phyloP scores from a whole-genome alignment of 2,113 vertebrate species.

The Hystrix cristata region DNA sequence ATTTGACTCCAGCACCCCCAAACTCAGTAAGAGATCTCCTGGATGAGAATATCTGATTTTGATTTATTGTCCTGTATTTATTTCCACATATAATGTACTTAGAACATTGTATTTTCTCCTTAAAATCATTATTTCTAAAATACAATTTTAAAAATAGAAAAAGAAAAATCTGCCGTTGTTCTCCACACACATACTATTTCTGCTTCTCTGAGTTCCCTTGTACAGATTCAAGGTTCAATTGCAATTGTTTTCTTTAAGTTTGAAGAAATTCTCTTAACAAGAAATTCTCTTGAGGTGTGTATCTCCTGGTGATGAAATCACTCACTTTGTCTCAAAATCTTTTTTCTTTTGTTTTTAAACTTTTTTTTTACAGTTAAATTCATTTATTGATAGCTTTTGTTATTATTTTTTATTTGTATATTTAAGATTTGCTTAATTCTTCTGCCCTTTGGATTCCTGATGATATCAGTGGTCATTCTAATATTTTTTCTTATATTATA shows the following conservation, averaged over 20 bases:
- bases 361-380: not conserved
- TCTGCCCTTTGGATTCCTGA: not conserved
- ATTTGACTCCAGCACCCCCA: too few species aligned
- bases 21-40: too few species aligned
- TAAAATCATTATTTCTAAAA: not conserved
- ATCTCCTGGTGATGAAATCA: not conserved
- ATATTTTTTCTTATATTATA: not conserved
- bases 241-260: not conserved
- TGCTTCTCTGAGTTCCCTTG: not conserved
- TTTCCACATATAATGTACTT: not conserved
- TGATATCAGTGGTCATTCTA: not conserved
- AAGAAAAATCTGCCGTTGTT: not conserved
- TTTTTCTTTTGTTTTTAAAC: not conserved
- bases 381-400: not conserved
- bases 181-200: not conserved
- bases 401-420: not conserved
- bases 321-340: not conserved
- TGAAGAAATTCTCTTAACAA: not conserved
- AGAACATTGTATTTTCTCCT: not conserved
- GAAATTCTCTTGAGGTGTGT: too few species aligned
- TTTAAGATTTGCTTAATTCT: not conserved
- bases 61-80: not conserved
- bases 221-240: not conserved
- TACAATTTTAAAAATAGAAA: not conserved
- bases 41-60: not conserved